phyloP scores from a whole-genome alignment of 2,797 vertebrate species.

The Notolepis coatsorum region DNA sequence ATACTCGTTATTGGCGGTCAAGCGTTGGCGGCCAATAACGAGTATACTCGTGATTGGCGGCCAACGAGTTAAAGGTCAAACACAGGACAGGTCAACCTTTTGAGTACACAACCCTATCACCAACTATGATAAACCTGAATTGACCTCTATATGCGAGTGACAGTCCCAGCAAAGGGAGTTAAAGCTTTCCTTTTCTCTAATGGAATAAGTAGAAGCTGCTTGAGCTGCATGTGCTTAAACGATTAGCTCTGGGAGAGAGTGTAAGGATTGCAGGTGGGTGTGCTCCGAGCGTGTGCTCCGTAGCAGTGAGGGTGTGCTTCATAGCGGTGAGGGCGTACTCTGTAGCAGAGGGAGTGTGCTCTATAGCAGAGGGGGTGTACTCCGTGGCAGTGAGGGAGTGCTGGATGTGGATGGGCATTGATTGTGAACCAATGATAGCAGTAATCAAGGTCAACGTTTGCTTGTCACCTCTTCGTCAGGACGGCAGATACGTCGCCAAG shows the following conservation, averaged over 20 bases:
- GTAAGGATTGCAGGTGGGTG: slow-evolving; percentile 10
- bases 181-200: slow-evolving; percentile 62
- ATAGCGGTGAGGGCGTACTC: slow-evolving; percentile 1
- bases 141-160: slow-evolving; percentile 16
- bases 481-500: slow-evolving; percentile 30
- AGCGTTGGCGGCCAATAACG: no score
- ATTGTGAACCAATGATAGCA: slow-evolving; percentile 70
- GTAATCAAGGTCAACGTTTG: slow-evolving; percentile 65
- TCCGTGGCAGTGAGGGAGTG: not conserved
- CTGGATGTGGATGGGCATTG: slow-evolving; percentile 9
- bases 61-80: slow-evolving; percentile 10
- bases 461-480: slow-evolving; percentile 41
- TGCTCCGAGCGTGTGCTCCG: slow-evolving; percentile 2
- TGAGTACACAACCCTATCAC: not conserved
- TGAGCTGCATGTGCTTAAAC: slow-evolving; percentile 65
- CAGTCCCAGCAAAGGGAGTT: slow-evolving; percentile 50
- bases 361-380: not conserved
- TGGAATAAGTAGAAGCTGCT: slow-evolving; percentile 70
- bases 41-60: no score
- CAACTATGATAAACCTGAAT: slow-evolving; percentile 9
- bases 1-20: no score
- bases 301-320: not conserved
- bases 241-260: slow-evolving; percentile 62
- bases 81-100: not conserved
- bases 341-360: slow-evolving; percentile 11